Evolutionary conservation across 2,113 vertebrate genomes (phyloP), one percentile per base, ranked within the genome.

Genomic region (Anarrhichthys ocellatus): DNA sequence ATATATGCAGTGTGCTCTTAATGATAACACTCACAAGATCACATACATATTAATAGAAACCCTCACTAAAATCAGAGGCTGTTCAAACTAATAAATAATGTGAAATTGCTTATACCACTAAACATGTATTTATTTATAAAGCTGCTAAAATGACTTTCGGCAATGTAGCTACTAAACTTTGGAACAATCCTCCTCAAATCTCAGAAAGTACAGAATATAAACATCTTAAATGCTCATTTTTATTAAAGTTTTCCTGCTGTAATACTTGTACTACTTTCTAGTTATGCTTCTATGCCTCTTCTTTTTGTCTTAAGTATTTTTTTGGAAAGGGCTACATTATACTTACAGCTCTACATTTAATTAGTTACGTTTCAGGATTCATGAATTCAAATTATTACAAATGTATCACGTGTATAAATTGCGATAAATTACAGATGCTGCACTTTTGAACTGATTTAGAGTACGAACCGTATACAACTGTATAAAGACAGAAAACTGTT

Each of bases 1-100:
- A 75, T 50, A 82, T 64, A 80, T 80, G 50, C 42, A 77, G 52
- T 68, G 38, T 54, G 38, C 8, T 72, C 84, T 82, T 73, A 82
- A 74, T 78, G 72, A 46, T 54, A 76, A 5, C 65, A 44, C 42
- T 73, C 34, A 68, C 69, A 34, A 11, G 1, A 48, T 59, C 40
- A 52, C 38, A 34, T 61, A 44, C 54, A 61, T 69, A 82, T 76
- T 69, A 78, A 69, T 73, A 76, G 44, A 76, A 59, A 50, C 0
- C 14, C 20, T 69, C 15, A 52, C 4, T 70, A 9, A 70, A 48
- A 78, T 61, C 29, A 20, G 15, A 48, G 1, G 18, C 27, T 61
- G 5, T 78, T 61, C 3, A 61, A 61, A 66, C 42, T 18, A 52
- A 40, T 8, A 67, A 76, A n/a, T 32, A 44, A 67, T 42, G n/a